Percentiles rank a stretch among this genome's conserved stretches.
Conservation (phyloP, 1,140 invertebrate species). For the Bombus cullumanus region DNA sequence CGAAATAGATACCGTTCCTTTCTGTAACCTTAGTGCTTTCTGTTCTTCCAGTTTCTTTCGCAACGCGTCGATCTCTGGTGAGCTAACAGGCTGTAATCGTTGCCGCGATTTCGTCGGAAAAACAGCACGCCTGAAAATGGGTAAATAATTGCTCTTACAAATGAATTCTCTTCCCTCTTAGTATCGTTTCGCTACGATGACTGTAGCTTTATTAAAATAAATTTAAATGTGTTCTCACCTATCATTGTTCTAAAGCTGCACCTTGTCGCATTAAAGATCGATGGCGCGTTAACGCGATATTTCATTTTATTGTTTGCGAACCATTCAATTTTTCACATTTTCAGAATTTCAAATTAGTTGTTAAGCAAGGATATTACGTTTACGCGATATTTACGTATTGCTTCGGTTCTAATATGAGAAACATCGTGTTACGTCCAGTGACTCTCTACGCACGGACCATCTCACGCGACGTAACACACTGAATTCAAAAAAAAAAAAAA, state of each 20-base stretch:
- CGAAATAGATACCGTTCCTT: too few relatives aligned
- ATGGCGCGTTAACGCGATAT: too few relatives aligned
- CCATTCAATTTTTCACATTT: too few relatives aligned
- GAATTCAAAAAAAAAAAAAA: not conserved
- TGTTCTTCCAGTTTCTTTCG: slow-evolving; percentile 23
- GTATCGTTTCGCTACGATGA: too few relatives aligned
- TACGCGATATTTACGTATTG: not conserved
- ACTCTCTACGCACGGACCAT: too few relatives aligned
- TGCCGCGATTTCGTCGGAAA: not conserved
- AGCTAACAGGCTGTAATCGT: not conserved
- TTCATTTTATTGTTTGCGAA: too few relatives aligned
- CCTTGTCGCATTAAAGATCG: too few relatives aligned
- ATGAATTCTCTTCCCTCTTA: not conserved
- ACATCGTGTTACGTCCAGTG: too few relatives aligned
- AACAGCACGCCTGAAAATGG: not conserved
- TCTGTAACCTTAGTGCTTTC: not conserved
- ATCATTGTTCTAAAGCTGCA: not conserved
- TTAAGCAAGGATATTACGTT: not conserved
- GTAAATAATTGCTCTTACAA: not conserved
- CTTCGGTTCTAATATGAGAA: not conserved
- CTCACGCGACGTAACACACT: too few relatives aligned
- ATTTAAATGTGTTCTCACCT: not conserved
- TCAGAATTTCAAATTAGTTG: not conserved
- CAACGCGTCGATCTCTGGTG: slow-evolving; percentile 14
- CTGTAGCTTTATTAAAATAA: not conserved